Percentiles rank a stretch among this genome's conserved stretches.
These are phyloP conservation scores for Sorex maritimensis DNA, from an alignment of 2,797 vertebrate species.

Conservation along the genomic window DNA sequence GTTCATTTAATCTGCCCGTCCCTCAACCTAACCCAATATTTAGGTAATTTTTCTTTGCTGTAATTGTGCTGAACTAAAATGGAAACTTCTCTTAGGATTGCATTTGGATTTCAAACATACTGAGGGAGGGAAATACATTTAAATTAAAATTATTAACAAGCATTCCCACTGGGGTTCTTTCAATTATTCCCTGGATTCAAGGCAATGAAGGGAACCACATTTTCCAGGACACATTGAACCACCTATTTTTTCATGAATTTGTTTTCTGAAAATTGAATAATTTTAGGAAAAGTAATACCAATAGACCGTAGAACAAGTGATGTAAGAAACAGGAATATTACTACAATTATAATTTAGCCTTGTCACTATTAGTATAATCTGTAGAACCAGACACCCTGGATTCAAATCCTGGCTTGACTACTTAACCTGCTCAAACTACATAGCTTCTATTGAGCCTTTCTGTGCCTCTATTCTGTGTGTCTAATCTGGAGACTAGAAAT, in stretches of 20 bases:
- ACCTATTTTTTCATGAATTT: not conserved
- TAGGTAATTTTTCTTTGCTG: not conserved
- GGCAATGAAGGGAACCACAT: not conserved
- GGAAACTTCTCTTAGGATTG: not conserved
- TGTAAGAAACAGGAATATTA: slow-evolving; percentile 1
- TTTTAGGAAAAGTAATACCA: not conserved
- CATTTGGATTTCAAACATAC: not conserved
- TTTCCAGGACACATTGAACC: slow-evolving; percentile 1
- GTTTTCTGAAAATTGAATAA: not conserved
- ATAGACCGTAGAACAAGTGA: not conserved
- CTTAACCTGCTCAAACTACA: not conserved
- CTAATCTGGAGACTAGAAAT: not conserved
- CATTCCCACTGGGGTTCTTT: not conserved
- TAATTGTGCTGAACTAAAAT: not conserved
- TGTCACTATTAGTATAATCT: not conserved
- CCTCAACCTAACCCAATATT: not conserved
- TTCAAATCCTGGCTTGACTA: not conserved
- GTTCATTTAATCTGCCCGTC: not conserved
- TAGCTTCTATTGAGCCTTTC: not conserved
- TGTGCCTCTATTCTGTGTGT: not conserved
- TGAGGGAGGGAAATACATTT: not conserved
- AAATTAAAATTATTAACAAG: slow-evolving; percentile 8
- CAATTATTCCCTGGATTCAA: not conserved
- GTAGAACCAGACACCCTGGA: not conserved
- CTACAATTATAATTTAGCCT: not conserved